A percentile compares a stretch with the other conserved stretches of the same genome.
Conservation (phyloP, 2,113 vertebrate species). For the Chloropsis hardwickii region DNA sequence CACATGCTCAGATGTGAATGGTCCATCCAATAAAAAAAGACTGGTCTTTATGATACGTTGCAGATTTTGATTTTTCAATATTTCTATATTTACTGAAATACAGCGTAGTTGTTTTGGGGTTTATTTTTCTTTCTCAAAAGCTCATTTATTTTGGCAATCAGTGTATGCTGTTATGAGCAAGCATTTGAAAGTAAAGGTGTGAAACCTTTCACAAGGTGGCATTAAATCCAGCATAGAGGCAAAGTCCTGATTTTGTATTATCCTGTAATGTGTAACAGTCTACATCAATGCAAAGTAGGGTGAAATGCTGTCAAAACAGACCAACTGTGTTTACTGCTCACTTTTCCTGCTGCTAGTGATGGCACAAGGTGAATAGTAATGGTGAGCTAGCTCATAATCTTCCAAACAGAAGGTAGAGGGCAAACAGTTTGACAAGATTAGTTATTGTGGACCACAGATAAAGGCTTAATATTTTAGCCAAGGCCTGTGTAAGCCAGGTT, state of each 20-base stretch:
- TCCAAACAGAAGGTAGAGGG: constrained; percentile 39
- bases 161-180: background rate
- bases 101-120: background rate
- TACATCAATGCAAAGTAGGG: background rate
- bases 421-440: constrained; percentile 61
- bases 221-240: background rate
- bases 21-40: background rate
- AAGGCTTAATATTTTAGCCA: constrained; percentile 66
- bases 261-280: background rate
- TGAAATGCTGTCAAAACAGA: constrained; percentile 22
- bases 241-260: background rate
- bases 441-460: constrained; percentile 59
- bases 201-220: background rate
- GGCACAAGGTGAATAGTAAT: constrained; percentile 56
- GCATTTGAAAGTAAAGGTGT: background rate
- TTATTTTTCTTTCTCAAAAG: background rate
- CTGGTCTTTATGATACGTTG: background rate
- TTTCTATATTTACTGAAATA: background rate
- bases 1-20: background rate
- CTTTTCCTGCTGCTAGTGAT: constrained; percentile 33
- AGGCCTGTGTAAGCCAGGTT: constrained; percentile 49
- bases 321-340: constrained; percentile 22
- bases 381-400: constrained; percentile 52
- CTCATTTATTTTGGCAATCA: background rate
- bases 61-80: background rate